Percentiles rank a stretch among this genome's conserved stretches.
Evolutionary conservation across 2,888 invertebrate genomes (phyloP).

Genomic region (Cryptophagus acutangulus): DNA sequence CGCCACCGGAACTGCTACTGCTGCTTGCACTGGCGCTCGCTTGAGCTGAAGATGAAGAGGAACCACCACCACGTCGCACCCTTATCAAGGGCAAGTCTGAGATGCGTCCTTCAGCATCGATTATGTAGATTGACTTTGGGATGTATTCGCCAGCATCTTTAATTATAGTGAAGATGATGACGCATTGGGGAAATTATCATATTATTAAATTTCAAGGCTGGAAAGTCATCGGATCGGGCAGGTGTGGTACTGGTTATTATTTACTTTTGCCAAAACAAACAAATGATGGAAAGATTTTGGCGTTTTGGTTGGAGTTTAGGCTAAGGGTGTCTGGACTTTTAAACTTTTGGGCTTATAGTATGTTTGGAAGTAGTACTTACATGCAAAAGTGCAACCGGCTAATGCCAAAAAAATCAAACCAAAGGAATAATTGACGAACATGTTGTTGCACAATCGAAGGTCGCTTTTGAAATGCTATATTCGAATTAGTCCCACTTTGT

Average conservation of each 20-base stretch:
- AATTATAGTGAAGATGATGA: neutral
- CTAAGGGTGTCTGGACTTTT: too few species aligned
- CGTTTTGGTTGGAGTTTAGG: too few species aligned
- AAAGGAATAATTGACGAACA: neutral
- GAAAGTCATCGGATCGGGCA: too few species aligned
- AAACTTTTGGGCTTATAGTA: too few species aligned
- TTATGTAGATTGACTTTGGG: constrained; percentile 56
- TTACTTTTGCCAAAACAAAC: too few species aligned
- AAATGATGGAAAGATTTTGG: too few species aligned
- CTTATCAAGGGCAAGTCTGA: constrained; percentile 40
- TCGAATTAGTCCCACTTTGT: too few species aligned
- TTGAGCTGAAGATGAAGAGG: constrained; percentile 15
- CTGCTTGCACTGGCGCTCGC: too few species aligned
- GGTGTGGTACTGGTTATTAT: too few species aligned
- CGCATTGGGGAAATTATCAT: neutral
- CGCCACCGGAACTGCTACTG: constrained; percentile 12
- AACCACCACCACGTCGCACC: constrained; percentile 25
- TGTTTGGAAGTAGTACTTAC: neutral
- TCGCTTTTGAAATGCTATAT: too few species aligned
- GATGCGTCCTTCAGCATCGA: constrained; percentile 54
- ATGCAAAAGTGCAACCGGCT: neutral
- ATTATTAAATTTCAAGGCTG: neutral
- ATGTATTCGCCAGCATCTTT: constrained; percentile 56
- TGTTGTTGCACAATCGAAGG: neutral
- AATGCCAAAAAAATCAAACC: neutral